Evolutionary conservation across 2,797 vertebrate species (phyloP), one percentile per base, ranked within the genome.

Genomic region (Antrozous pallidus): DNA sequence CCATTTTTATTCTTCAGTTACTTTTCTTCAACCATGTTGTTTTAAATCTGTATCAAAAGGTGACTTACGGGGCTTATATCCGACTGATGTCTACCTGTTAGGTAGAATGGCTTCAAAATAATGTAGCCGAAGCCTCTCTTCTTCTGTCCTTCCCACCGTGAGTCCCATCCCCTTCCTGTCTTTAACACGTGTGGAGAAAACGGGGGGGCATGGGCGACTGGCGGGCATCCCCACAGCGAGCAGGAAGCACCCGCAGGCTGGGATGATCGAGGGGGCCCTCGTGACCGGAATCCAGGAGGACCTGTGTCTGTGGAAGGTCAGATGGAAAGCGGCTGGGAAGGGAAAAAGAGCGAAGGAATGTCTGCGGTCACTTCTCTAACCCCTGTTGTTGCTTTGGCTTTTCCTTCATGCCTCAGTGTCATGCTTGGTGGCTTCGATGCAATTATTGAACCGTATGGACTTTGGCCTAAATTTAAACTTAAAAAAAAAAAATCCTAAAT

Each of bases 391-490:
- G 38, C 69, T 18, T 40, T 47, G 67, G 28, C 33, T 33, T 87
- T 26, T 2, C 12, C 75, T 86, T 75, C n/a, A 31, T 38, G 16
- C 40, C 58, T 67, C 33, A 16, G 9, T 42, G 26, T 84, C 70
- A 22, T 67, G 40, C 90, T 84, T 84, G 49, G 87, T 79, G 80
- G 82, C 58, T 56, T 88, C 10, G 28, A 65, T n/a, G 82, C 67
- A 81, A 85, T 84, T 67, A 70, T 67, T 28, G 9, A 40, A 65
- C 88, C 84, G 8, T 61, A 65, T 49, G 38, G 33, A 45, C 92
- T 36, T 84, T 91, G 77, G 31, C 70, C 73, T 94, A 85, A 73
- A 81, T 94, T 86, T 69, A 93, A 91, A 73, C 28, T 24, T 79
- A 10, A 16, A 42, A 63, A 26, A 38, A 20, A 42, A 65, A 26